Conservation (phyloP, 2,888 invertebrate genomes). For the Allophyes oxyacanthae region DNA sequence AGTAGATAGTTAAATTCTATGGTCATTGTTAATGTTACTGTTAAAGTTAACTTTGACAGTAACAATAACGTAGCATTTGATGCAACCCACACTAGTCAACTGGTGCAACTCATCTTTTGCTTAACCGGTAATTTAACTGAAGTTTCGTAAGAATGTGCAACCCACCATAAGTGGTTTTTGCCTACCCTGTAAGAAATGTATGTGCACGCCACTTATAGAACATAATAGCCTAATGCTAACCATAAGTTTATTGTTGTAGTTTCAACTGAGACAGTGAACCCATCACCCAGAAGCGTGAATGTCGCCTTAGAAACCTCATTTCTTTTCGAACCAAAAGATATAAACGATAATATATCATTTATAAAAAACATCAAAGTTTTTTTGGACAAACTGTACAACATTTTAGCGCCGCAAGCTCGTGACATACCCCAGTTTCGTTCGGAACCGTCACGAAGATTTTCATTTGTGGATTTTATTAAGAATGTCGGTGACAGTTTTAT, state of each 20-base stretch:
- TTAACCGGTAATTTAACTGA: no score
- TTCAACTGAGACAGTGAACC: conserved; percentile 1
- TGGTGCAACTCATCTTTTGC: no score
- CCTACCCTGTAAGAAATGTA: no score
- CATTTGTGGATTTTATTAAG: not conserved
- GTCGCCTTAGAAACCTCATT: conserved; percentile 48
- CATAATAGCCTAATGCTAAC: no score
- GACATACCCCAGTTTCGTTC: not conserved
- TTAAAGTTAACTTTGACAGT: no score
- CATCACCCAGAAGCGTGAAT: conserved; percentile 34
- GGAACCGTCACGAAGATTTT: not conserved
- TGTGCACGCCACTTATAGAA: no score
- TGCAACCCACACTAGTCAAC: no score
- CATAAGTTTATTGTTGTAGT: conserved; percentile 8
- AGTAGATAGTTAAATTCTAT: no score
- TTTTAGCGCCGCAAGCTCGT: conserved; percentile 4
- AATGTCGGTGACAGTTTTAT: not conserved
- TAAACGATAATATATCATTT: conserved; percentile 7
- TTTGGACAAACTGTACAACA: conserved; percentile 27
- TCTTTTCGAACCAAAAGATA: conserved; percentile 42
- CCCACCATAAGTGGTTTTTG: no score
- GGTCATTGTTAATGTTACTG: no score
- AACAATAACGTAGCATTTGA: no score
- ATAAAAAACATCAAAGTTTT: conserved; percentile 28
- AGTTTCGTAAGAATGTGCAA: no score